Conservation (phyloP, 2,888 invertebrate genomes). For the Meghimatium bilineatum region DNA sequence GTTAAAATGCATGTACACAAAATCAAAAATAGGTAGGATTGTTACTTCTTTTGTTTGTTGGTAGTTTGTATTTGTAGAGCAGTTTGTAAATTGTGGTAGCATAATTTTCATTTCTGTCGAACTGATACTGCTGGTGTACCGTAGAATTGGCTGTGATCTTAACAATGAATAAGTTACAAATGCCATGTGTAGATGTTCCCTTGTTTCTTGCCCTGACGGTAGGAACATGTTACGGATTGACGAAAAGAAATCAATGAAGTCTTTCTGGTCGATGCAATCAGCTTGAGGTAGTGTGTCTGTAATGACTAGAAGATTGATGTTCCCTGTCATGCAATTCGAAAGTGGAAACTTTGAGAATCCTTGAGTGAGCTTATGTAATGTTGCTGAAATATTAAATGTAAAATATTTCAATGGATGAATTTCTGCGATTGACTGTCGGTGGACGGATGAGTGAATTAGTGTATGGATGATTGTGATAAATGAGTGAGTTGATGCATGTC, state of each 20-base stretch:
- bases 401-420: neutral
- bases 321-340: neutral
- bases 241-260: neutral
- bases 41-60: neutral
- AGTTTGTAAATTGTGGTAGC: neutral
- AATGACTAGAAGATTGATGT: neutral
- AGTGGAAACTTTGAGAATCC: neutral
- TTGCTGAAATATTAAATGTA: neutral
- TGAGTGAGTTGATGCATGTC: neutral
- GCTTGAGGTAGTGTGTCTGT: neutral
- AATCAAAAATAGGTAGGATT: neutral
- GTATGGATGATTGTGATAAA: neutral
- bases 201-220: neutral
- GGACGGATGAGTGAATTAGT: neutral
- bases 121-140: neutral
- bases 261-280: neutral
- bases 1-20: neutral
- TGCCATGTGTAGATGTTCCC: neutral
- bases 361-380: neutral
- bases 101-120: neutral
- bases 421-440: neutral
- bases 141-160: neutral
- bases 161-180: neutral
- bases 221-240: neutral
- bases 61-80: neutral